Evolutionary conservation across 2,113 vertebrate species (phyloP), one percentile per base, ranked within the genome.

Genomic region (Hippolais icterina): DNA sequence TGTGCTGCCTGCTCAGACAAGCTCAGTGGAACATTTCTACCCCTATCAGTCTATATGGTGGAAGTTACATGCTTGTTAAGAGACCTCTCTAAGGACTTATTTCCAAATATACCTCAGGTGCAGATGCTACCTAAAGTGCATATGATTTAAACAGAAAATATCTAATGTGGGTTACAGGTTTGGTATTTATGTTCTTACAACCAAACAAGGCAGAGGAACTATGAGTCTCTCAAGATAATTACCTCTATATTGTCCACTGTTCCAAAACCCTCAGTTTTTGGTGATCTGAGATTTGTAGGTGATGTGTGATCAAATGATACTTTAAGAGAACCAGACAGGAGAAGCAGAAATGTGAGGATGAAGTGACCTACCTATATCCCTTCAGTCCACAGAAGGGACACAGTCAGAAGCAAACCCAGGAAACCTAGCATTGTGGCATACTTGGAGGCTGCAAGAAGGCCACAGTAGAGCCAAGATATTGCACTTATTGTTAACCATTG

Each of bases 161-260:
- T 2, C 27, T 10, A 29, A 50, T 0, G 0, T 50, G 16, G 50
- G 8, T 46, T 37, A 29, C 0, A 17, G 5, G 7, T 29, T 83
- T 79, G 11, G 18, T 35, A 29, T 33, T 9, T 19, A 29, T 21
- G 5, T 3, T 63, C 10, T 63, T 41, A 78, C 5, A 78, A 63
- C 5, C 15, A 91, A 22, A 1, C 3, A 60, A 54, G 11, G 27
- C 37, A 86, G 24, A 60, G 18, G 31, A 83, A 47, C 23, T 15
- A 56, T 68, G 15, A 47, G 3, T 39, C n/a, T 37, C 8, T 71
- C 23, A 71, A 71, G 80, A 78, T 42, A 75, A 88, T 29, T 39
- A 44, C 3, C 15, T 72, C 50, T 42, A 10, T 68, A n/a, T 15
- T 17, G 3, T 29, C 24, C 28, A n/a, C n/a, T 50, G 4, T 21